These are phyloP conservation scores for Drosophila subobscura DNA, from an alignment of 1,140 invertebrate species.

Conservation along the genomic window DNA sequence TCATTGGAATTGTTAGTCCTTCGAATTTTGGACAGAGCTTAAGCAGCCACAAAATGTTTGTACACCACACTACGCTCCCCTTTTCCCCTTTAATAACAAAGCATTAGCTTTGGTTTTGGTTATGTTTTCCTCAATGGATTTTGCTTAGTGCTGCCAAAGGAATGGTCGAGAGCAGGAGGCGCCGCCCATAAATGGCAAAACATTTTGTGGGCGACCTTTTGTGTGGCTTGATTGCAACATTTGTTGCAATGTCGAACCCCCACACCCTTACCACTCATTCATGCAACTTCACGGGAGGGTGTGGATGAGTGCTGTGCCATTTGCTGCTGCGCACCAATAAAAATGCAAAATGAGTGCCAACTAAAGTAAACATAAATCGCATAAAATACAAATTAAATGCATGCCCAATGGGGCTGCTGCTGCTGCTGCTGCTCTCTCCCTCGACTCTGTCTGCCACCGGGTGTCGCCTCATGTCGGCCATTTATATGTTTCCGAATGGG, in stretches of 20 bases:
- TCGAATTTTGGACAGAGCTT: conserved; percentile 8
- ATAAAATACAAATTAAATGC: conserved; percentile 80
- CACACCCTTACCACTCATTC: neutral
- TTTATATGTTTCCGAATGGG: conserved; percentile 43
- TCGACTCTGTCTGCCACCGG: conserved; percentile 25
- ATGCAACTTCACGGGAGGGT: neutral
- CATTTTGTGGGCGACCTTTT: conserved; percentile 30
- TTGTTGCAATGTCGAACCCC: conserved; percentile 30
- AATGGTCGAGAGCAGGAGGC: conserved; percentile 5
- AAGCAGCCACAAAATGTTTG: conserved; percentile 11
- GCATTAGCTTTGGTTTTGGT: neutral
- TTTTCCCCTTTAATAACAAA: conserved; percentile 15
- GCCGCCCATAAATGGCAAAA: conserved; percentile 14
- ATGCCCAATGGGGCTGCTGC: conserved; percentile 50
- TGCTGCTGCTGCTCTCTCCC: neutral
- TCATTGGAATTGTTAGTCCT: conserved; percentile 1
- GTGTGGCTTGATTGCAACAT: conserved; percentile 41
- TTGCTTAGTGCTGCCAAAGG: conserved; percentile 1
- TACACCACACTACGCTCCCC: neutral
- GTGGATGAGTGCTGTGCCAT: conserved; percentile 17
- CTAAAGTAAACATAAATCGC: conserved; percentile 75
- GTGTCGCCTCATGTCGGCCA: conserved; percentile 41
- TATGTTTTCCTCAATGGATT: conserved; percentile 2
- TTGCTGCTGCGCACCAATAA: conserved; percentile 59
- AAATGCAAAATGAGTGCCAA: conserved; percentile 67